phyloP scores from a whole-genome alignment of 2,797 vertebrate species.

The Choloepus didactylus region DNA sequence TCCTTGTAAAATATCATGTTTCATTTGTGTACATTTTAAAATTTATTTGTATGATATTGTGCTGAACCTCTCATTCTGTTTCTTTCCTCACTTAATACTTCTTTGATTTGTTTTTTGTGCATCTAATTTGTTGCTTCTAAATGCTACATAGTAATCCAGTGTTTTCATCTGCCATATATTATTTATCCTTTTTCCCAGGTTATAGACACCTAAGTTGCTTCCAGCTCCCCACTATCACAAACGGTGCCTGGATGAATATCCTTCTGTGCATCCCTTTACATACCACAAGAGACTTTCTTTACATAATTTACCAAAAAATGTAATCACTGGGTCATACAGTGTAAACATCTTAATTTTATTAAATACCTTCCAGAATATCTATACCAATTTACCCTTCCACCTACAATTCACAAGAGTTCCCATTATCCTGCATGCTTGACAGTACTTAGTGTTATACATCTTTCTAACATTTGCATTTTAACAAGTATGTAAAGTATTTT shows the following conservation, averaged over 20 bases:
- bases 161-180: neutral
- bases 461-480: neutral
- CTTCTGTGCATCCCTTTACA: constrained; percentile 4
- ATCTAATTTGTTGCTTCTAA: constrained; percentile 5
- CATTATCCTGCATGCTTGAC: neutral
- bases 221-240: neutral
- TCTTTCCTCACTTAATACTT: constrained; percentile 20
- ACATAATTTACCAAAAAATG: constrained; percentile 31
- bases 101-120: neutral
- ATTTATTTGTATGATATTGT: constrained; percentile 24
- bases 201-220: neutral
- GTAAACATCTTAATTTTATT: constrained; percentile 39
- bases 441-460: neutral
- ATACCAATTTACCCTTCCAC: neutral
- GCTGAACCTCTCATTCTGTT: constrained; percentile 1
- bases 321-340: neutral
- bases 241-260: neutral
- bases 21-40: neutral
- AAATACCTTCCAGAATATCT: constrained; percentile 25
- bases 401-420: neutral
- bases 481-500: neutral
- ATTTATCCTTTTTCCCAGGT: neutral
- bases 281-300: constrained; percentile 28
- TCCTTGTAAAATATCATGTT: no score
- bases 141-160: neutral